phyloP scores from a whole-genome alignment of 2,797 vertebrate species.

The Pipistrellus kuhlii region DNA sequence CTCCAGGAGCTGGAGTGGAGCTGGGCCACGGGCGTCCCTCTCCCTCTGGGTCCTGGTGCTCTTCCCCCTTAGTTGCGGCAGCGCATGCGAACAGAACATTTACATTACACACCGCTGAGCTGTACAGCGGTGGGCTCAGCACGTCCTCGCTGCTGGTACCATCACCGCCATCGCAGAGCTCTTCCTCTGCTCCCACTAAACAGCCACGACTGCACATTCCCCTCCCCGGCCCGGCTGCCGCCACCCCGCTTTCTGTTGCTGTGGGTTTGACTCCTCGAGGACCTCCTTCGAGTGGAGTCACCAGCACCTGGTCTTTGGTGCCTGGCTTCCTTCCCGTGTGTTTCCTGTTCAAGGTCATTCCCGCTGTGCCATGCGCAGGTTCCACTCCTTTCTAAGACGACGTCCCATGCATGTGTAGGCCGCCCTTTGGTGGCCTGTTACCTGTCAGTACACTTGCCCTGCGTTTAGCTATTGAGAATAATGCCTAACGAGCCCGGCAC shows the following conservation, averaged over 20 bases:
- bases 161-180: not conserved
- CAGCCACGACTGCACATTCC: fast-evolving
- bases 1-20: not conserved
- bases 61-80: not conserved
- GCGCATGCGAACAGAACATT: not conserved
- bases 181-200: not conserved
- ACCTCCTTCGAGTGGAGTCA: not conserved
- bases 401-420: not conserved
- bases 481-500: not conserved
- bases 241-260: not conserved
- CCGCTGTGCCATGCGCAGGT: not conserved
- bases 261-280: not conserved
- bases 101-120: not conserved
- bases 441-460: not conserved
- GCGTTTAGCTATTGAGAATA: not conserved
- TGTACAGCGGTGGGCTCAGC: not conserved
- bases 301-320: not conserved
- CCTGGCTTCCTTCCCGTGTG: not conserved
- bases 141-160: not conserved
- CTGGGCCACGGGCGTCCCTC: not conserved
- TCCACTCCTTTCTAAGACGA: not conserved
- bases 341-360: not conserved
- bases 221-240: fast-evolving
- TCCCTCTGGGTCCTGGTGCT: not conserved
- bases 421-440: not conserved